phyloP scores from a whole-genome alignment of 2,888 invertebrate genomes.

The Cheilosia urbana region DNA sequence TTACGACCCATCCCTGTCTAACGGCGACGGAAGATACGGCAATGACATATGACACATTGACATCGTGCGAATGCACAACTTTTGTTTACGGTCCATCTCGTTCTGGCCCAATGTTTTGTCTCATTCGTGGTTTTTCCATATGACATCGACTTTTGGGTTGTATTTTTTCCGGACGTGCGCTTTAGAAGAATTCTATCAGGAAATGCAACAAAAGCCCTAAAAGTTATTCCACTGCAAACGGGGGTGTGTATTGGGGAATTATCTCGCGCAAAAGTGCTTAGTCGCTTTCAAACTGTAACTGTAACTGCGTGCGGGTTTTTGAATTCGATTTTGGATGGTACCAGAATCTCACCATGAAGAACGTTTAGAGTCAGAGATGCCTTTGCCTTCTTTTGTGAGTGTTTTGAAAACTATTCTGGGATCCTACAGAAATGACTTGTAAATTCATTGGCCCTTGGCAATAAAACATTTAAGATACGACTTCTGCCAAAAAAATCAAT shows the following conservation, averaged over 20 bases:
- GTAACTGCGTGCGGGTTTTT: no score
- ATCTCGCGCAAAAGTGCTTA: no score
- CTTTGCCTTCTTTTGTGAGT: no score
- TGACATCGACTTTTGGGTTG: background rate
- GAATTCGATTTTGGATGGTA: no score
- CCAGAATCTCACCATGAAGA: no score
- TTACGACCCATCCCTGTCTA: conserved; percentile 75
- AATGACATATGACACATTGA: conserved; percentile 54
- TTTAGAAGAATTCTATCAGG: background rate
- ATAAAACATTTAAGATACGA: no score
- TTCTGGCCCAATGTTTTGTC: conserved; percentile 54
- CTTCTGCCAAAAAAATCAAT: no score
- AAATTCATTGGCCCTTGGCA: no score
- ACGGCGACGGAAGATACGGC: conserved; percentile 64
- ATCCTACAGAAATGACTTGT: no score
- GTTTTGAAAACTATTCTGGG: no score
- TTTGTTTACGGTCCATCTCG: conserved; percentile 75
- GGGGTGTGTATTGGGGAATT: background rate
- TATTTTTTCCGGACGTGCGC: conserved; percentile 58
- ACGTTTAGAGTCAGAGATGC: no score
- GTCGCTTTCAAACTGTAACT: no score
- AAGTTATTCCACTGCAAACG: background rate
- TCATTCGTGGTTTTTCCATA: conserved; percentile 17
- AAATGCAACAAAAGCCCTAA: background rate
- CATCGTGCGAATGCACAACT: conserved; percentile 51